These are phyloP conservation scores for Myiozetetes cayanensis DNA, from an alignment of 2,113 vertebrate species.

Conservation along the genomic window DNA sequence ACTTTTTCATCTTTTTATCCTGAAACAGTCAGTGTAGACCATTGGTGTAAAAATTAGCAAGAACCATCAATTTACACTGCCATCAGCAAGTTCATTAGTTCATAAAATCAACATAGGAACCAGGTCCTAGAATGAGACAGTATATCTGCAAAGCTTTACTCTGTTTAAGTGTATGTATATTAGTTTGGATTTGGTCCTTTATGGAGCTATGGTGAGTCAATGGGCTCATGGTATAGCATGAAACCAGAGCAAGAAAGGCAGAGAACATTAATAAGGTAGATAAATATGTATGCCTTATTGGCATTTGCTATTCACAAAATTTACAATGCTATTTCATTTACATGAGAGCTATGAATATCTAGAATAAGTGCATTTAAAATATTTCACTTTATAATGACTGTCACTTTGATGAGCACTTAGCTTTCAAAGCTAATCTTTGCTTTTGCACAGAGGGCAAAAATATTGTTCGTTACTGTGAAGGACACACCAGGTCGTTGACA, in stretches of 20 bases:
- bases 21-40: background rate
- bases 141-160: background rate
- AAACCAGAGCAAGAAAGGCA: background rate
- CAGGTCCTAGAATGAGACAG: background rate
- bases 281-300: background rate
- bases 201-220: background rate
- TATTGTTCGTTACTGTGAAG: conserved; percentile 7
- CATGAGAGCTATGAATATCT: background rate
- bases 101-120: background rate
- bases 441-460: background rate
- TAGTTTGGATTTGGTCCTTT: background rate
- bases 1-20: background rate
- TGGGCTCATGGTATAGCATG: background rate
- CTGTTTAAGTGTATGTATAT: background rate
- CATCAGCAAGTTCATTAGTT: background rate
- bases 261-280: background rate
- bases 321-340: background rate
- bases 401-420: background rate
- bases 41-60: background rate
- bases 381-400: conserved; percentile 2
- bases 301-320: background rate
- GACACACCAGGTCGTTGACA: background rate
- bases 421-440: background rate
- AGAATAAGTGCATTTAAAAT: conserved; percentile 24
- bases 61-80: background rate